A percentile compares a stretch with the other conserved stretches of the same genome.
Conservation (phyloP, 2,113 vertebrate genomes). For the Ranitomeya imitator region DNA sequence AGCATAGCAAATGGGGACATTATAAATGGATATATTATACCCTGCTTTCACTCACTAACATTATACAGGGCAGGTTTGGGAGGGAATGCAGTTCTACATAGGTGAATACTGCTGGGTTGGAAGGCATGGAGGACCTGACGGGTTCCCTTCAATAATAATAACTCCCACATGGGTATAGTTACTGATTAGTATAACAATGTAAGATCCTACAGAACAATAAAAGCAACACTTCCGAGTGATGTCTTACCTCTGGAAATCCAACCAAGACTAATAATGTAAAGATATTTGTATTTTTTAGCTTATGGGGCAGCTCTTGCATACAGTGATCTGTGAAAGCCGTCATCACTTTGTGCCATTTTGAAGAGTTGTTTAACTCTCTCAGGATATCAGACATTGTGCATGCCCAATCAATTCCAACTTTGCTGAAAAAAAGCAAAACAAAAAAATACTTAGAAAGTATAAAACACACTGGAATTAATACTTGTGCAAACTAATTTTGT, state of each 20-base stretch:
- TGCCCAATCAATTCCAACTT: constrained; percentile 94
- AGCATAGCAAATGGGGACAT: no score
- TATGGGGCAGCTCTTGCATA: constrained; percentile 86
- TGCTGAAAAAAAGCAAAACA: constrained; percentile 70
- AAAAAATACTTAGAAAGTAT: background rate
- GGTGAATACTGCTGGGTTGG: no score
- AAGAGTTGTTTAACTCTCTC: constrained; percentile 81
- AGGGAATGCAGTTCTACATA: no score
- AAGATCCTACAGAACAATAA: no score
- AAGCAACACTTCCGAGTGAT: background rate
- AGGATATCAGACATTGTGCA: constrained; percentile 95
- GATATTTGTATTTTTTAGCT: constrained; percentile 92
- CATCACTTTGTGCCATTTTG: constrained; percentile 84
- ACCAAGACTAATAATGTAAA: constrained; percentile 94
- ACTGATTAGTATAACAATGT: no score
- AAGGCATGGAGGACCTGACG: no score
- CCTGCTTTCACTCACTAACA: no score
- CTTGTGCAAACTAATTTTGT: no score
- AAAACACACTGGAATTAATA: background rate
- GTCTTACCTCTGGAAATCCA: constrained; percentile 90
- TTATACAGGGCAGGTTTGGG: no score
- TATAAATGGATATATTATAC: no score
- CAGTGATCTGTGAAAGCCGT: constrained; percentile 91
- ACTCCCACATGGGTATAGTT: no score
- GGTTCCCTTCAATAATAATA: no score